Base-by-base conservation (phyloP, 37 sponge, comb jelly and placozoan genomes). In the Petrosia ficiformis region DNA sequence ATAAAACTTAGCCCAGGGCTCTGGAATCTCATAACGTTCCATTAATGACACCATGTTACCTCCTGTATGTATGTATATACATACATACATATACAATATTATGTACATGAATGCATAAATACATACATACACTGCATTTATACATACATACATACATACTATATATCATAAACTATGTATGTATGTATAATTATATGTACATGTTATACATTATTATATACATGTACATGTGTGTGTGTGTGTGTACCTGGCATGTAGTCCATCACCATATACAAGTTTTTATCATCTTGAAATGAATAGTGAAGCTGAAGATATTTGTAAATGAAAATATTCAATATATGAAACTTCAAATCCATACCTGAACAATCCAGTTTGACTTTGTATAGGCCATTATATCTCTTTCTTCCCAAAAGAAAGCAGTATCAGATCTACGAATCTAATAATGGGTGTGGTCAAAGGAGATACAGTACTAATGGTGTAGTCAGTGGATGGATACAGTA, bases 391-490 rank as follows among this genome's bases (percentile, higher is more conserved):
- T 98, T 69, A 98, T 98, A 77, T 98, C 99, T 40, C 99, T 84
- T 81, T 98, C 99, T 77, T 98, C 99, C 99, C 99, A 98, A 63
- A 86, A 98, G 79, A 90, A 98, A 37, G 99, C 99, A 0, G 96
- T 89, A 80, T 98, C 99, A 19, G 99, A 95, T 34, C 99, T 57
- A 71, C 94, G 95, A 41, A 95, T 76, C 96, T 95, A 68, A 6
- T n/a, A n/a, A n/a, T n/a, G 54, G 6, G 75, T 2, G 26, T 31
- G 4, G 3, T 33, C 2, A 5, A 44, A 16, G 30, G n/a, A 67
- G n/a, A n/a, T n/a, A n/a, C n/a, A n/a, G n/a, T 19, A 19, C 54
- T 14, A 48, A 19, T 8, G 54, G 54, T 48, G 14, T 8, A 48
- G 8, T 8, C 14, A 48, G 54, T 19, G 54, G 8, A 48, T 48